Evolutionary conservation across 2,113 vertebrate species (phyloP).

Genomic region (Anoura caudifer): DNA sequence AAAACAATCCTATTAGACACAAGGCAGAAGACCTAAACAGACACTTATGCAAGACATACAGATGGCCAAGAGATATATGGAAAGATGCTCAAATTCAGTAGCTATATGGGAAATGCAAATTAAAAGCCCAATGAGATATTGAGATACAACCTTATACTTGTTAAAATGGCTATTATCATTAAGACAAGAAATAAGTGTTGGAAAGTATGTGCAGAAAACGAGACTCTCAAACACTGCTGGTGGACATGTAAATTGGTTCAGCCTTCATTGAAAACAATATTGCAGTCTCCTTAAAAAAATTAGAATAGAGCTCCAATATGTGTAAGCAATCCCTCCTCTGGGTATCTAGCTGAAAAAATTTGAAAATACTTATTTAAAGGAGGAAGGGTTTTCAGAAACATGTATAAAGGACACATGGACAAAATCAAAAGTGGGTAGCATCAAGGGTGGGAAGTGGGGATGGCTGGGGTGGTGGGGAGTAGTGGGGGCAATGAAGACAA

Average conservation of each 20-base stretch:
- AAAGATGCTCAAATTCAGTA: background rate
- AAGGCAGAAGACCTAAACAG: background rate
- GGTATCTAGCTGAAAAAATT: too few relatives aligned
- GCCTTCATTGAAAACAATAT: background rate
- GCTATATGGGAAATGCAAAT: background rate
- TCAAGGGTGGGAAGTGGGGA: too few relatives aligned
- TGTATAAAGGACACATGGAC: background rate
- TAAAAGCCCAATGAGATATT: background rate
- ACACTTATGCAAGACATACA: background rate
- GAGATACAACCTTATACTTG: background rate
- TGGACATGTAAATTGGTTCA: background rate
- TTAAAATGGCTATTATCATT: background rate
- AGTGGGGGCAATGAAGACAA: too few relatives aligned
- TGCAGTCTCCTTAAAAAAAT: background rate
- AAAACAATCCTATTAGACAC: background rate
- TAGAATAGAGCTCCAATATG: background rate
- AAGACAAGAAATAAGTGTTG: background rate
- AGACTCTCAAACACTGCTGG: background rate
- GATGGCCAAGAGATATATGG: background rate
- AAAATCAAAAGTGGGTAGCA: too few relatives aligned
- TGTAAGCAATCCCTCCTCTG: background rate
- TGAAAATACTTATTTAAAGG: too few relatives aligned
- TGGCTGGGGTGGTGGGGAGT: too few relatives aligned
- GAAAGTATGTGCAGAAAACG: background rate
- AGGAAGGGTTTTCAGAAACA: too few relatives aligned